Conservation (phyloP, 2,797 vertebrate species). For the Hapalemur alaotrensis region DNA sequence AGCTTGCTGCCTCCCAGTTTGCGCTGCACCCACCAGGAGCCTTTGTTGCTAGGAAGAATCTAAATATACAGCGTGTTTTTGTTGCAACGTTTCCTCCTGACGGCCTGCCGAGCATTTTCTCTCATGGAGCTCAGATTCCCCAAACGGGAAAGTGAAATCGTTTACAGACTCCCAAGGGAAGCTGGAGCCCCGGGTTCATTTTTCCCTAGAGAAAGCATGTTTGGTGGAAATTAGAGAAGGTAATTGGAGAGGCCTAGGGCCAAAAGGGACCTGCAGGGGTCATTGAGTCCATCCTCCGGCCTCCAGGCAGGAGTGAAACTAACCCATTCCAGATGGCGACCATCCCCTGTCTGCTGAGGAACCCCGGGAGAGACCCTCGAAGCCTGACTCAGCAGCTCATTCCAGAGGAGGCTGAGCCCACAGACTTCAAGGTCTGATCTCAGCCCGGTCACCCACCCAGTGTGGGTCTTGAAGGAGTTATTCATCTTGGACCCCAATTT, state of each 20-base stretch:
- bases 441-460: neutral
- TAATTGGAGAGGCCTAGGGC: slow-evolving; percentile 66
- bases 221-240: slow-evolving; percentile 72
- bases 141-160: slow-evolving; percentile 63
- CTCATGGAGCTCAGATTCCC: slow-evolving; percentile 65
- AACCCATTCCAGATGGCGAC: slow-evolving; percentile 68
- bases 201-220: slow-evolving; percentile 73
- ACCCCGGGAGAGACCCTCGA: neutral
- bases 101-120: neutral
- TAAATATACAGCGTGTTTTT: slow-evolving; percentile 44
- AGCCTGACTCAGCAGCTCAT: slow-evolving; percentile 15
- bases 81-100: slow-evolving; percentile 26
- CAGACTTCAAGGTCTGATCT: neutral
- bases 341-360: neutral
- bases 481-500: neutral
- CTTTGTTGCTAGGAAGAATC: slow-evolving; percentile 37
- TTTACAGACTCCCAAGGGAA: slow-evolving; percentile 66
- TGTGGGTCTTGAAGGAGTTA: neutral
- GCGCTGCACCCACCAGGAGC: neutral
- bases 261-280: slow-evolving; percentile 63
- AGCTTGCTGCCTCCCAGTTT: neutral
- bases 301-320: slow-evolving; percentile 63
- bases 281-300: slow-evolving; percentile 67
- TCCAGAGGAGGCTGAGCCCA: neutral
- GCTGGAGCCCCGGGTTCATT: slow-evolving; percentile 56